A percentile compares a stretch with the other conserved stretches of the same genome.
These are phyloP conservation scores for Pilophorus perplexus DNA, from an alignment of 2,888 invertebrate species.

Conservation along the genomic window DNA sequence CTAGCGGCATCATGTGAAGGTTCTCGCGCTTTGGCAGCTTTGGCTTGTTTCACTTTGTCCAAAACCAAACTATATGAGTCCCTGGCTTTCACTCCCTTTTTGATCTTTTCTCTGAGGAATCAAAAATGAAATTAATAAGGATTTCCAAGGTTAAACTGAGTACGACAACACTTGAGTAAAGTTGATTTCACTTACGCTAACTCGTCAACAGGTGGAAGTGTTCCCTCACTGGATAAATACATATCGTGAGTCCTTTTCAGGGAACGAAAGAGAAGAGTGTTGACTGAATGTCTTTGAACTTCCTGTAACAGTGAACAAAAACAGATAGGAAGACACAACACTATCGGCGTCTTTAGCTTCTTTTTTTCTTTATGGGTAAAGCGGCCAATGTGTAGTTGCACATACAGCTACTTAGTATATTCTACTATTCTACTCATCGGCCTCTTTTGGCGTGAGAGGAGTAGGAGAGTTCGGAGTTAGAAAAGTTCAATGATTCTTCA, in stretches of 20 bases:
- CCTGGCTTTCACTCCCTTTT: constrained; percentile 71
- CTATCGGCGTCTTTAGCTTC: too few species aligned
- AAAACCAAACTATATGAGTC: constrained; percentile 85
- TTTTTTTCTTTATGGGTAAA: too few species aligned
- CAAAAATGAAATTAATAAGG: constrained; percentile 7
- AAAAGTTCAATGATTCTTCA: too few species aligned
- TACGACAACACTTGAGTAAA: not conserved
- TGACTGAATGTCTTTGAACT: constrained; percentile 94
- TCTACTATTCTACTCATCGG: too few species aligned
- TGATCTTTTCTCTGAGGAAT: constrained; percentile 66
- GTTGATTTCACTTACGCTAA: constrained; percentile 65
- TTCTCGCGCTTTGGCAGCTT: constrained; percentile 53
- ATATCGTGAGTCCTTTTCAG: constrained; percentile 96
- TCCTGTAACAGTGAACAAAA: constrained; percentile 64
- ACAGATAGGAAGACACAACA: too few species aligned
- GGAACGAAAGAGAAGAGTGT: constrained; percentile 93
- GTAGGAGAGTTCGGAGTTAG: too few species aligned
- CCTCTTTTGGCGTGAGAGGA: too few species aligned
- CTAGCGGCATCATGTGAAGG: constrained; percentile 6
- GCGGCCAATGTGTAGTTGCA: too few species aligned
- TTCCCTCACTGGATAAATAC: constrained; percentile 88
- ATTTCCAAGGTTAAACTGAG: not conserved
- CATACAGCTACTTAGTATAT: too few species aligned
- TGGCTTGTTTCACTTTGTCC: constrained; percentile 68
- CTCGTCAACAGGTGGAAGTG: constrained; percentile 79